Percentiles rank a stretch among this genome's conserved stretches.
phyloP scores from a whole-genome alignment of 2,113 vertebrate genomes.

The Ovis canadensis region DNA sequence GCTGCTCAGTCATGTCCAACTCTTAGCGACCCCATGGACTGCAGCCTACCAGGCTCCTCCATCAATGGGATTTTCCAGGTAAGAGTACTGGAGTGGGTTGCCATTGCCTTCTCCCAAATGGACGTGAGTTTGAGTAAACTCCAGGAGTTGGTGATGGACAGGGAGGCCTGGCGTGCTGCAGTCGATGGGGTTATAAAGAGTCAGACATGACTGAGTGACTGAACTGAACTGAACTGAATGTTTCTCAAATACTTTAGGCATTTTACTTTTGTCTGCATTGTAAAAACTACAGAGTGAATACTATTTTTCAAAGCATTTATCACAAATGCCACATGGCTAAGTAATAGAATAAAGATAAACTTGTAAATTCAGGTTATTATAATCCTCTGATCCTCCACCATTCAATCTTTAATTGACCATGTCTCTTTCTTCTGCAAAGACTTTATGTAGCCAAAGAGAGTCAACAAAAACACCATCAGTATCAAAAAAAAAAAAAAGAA shows the following conservation, averaged over 20 bases:
- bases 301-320: neutral
- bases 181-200: neutral
- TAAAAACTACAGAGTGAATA: neutral
- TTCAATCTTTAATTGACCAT: neutral
- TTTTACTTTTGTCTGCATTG: neutral
- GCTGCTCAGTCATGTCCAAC: fast-evolving
- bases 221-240: neutral
- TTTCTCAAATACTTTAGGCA: neutral
- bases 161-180: neutral
- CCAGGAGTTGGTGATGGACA: neutral
- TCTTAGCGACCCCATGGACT: neutral
- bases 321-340: neutral
- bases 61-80: neutral
- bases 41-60: neutral
- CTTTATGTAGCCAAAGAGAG: constrained; percentile 3
- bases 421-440: neutral
- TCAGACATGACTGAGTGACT: neutral
- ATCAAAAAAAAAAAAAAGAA: neutral
- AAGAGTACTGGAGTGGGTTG: neutral
- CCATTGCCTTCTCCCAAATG: neutral
- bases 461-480: constrained; percentile 44
- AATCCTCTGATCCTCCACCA: neutral
- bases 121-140: neutral
- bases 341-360: neutral
- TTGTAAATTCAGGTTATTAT: neutral